phyloP scores from a whole-genome alignment of 2,113 vertebrate genomes.

The Strix uralensis region DNA sequence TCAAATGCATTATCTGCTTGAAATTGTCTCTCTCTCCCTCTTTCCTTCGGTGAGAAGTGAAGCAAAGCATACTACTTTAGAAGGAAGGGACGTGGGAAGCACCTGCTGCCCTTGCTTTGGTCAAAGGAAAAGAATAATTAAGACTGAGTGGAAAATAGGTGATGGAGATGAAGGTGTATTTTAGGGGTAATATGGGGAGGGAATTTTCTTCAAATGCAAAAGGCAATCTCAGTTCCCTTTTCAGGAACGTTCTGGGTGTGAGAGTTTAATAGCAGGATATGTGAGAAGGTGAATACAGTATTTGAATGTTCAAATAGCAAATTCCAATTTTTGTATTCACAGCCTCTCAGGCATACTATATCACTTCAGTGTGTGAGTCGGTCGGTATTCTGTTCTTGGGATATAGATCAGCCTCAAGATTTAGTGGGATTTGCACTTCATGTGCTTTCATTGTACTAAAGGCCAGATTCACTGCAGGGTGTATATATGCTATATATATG shows the following conservation, averaged over 20 bases:
- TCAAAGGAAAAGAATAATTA: not conserved
- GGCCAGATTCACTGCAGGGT: not conserved
- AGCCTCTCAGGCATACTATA: not conserved
- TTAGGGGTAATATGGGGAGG: not conserved
- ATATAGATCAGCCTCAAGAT: not conserved
- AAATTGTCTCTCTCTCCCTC: slow-evolving; percentile 36
- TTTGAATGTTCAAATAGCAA: not conserved
- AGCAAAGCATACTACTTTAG: not conserved
- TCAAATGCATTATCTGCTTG: slow-evolving; percentile 61
- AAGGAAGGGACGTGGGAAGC: not conserved
- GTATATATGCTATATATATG: not conserved
- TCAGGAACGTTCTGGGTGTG: fast-evolving
- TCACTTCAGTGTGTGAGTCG: not conserved
- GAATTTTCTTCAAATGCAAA: not conserved
- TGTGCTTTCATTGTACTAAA: not conserved
- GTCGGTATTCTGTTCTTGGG: not conserved
- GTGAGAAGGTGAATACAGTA: not conserved
- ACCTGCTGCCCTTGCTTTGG: not conserved
- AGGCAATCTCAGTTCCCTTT: not conserved
- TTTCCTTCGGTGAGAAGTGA: not conserved
- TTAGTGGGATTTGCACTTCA: not conserved
- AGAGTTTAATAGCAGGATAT: not conserved
- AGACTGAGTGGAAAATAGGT: not conserved
- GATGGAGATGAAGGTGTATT: not conserved
- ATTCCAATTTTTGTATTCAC: not conserved